These are phyloP conservation scores for Sceloporus undulatus DNA, from an alignment of 2,113 vertebrate genomes.

Conservation along the genomic window DNA sequence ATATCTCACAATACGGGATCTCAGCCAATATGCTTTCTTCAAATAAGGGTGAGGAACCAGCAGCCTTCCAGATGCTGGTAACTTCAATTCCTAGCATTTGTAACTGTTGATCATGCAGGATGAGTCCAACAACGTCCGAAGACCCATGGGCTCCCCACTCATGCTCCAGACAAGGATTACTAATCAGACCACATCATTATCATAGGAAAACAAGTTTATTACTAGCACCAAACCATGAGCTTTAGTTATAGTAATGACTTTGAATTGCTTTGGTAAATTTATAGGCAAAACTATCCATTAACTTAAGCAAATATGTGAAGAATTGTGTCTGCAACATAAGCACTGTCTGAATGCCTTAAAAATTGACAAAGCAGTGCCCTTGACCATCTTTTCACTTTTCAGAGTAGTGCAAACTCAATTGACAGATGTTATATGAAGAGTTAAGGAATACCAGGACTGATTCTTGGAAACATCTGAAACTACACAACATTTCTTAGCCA, in stretches of 20 bases:
- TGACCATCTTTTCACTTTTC: not conserved
- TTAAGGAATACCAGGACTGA: conserved; percentile 18
- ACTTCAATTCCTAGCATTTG: no score
- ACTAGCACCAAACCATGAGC: no score
- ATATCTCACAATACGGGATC: no score
- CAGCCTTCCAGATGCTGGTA: no score
- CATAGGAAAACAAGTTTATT: no score
- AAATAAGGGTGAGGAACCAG: no score
- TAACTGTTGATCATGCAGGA: no score
- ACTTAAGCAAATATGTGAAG: not conserved
- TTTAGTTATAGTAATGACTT: not conserved
- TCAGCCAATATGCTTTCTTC: no score
- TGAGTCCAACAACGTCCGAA: no score
- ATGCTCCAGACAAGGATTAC: no score
- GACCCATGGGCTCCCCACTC: no score
- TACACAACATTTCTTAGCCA: conserved; percentile 45
- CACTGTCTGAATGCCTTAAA: not conserved
- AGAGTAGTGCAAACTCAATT: not conserved
- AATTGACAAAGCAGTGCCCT: not conserved
- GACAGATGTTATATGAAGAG: not conserved
- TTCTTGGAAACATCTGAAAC: conserved; percentile 34
- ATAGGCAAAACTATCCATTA: not conserved
- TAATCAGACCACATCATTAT: no score
- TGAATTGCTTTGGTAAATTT: not conserved
- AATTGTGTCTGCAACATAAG: not conserved